These are phyloP conservation scores for Galago senegalensis DNA, from an alignment of 2,797 vertebrate species.

Conservation along the genomic window DNA sequence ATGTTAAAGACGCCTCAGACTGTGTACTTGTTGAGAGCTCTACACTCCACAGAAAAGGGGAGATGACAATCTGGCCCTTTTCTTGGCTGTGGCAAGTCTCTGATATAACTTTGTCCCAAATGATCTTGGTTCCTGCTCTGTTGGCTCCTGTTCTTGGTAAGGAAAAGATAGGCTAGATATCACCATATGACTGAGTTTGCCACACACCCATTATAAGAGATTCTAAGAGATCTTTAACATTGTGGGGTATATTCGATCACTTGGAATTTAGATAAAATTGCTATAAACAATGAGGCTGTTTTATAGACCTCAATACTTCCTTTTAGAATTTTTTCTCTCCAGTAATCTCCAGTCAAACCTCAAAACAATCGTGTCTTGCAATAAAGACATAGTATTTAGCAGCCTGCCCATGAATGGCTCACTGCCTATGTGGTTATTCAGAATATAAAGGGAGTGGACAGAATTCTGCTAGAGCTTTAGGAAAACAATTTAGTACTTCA, in stretches of 20 bases:
- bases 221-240: not conserved
- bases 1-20: not conserved
- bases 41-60: not conserved
- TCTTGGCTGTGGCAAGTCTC: not conserved
- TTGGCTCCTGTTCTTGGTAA: constrained; percentile 57
- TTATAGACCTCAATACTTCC: not conserved
- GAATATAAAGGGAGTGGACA: too few species aligned
- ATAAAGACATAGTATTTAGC: not conserved
- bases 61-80: not conserved
- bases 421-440: not conserved
- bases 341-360: not conserved
- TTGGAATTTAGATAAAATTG: not conserved
- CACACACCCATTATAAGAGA: not conserved
- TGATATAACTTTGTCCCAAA: constrained; percentile 22
- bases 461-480: not conserved
- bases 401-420: not conserved
- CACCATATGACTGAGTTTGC: not conserved
- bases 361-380: not conserved
- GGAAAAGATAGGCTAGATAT: not conserved
- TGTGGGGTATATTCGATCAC: not conserved
- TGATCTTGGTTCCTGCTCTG: constrained; percentile 36
- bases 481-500: not conserved
- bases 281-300: not conserved
- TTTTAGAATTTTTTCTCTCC: constrained; percentile 14
- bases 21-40: not conserved